phyloP scores from a whole-genome alignment of 2,888 invertebrate genomes.

The Andrena bucephala region DNA sequence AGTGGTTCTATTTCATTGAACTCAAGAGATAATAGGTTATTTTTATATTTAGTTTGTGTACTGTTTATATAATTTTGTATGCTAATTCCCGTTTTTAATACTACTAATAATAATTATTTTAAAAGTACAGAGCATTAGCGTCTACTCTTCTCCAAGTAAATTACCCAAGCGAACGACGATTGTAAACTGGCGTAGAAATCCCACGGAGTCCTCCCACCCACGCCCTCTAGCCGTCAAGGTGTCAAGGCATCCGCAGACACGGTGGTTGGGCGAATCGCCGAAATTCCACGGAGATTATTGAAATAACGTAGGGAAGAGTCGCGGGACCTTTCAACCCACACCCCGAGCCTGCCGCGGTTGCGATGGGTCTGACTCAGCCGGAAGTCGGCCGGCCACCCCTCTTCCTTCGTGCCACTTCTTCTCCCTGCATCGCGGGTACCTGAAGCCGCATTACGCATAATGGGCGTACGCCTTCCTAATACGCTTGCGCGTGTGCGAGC shows the following conservation, averaged over 20 bases:
- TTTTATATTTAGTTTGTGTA: too few relatives aligned
- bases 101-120: too few relatives aligned
- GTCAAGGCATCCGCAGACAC: neutral
- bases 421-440: constrained; percentile 65
- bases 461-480: constrained; percentile 67
- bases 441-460: constrained; percentile 75
- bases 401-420: constrained; percentile 71
- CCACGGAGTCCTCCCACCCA: constrained; percentile 9
- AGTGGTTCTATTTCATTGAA: too few relatives aligned
- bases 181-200: neutral
- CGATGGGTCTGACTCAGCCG: constrained; percentile 81
- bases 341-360: constrained; percentile 65
- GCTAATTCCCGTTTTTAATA: too few relatives aligned
- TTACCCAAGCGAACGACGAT: neutral
- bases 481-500: constrained; percentile 57
- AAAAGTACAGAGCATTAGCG: too few relatives aligned
- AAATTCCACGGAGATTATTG: constrained; percentile 29
- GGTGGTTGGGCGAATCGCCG: constrained; percentile 14
- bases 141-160: too few relatives aligned
- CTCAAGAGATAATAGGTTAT: too few relatives aligned
- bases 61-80: too few relatives aligned
- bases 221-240: neutral
- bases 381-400: constrained; percentile 80
- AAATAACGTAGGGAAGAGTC: constrained; percentile 41
- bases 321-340: constrained; percentile 64